A percentile compares a stretch with the other conserved stretches of the same genome.
Evolutionary conservation across 64 coral and sea anemone species (phyloP).

Genomic region (Dendronephthya gigantea): DNA sequence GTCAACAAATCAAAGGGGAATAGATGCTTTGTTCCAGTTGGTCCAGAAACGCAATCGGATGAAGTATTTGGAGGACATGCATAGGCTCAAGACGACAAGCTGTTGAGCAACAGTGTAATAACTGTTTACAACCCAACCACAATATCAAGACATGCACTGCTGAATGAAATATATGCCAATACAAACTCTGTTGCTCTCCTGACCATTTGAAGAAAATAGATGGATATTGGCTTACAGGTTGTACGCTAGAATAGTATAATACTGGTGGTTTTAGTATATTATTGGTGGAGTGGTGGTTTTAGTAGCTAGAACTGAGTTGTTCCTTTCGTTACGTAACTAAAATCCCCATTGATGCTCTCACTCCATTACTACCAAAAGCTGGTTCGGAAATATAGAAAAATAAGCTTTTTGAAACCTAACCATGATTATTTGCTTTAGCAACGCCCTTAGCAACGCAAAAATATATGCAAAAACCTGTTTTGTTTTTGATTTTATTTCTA

Average conservation of each 20-base stretch:
- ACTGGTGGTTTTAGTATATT: background rate
- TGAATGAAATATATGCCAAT: constrained; percentile 8
- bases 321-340: constrained; percentile 28
- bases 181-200: constrained; percentile 18
- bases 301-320: constrained; percentile 34
- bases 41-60: background rate
- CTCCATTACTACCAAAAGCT: constrained; percentile 23
- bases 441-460: constrained; percentile 23
- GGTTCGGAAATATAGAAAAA: too few relatives aligned
- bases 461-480: constrained; percentile 9
- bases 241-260: too few relatives aligned
- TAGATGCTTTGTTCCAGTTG: background rate
- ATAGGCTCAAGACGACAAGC: background rate
- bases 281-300: background rate
- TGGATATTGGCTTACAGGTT: background rate
- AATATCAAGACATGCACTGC: constrained; percentile 2
- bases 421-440: constrained; percentile 28
- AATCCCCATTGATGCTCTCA: constrained; percentile 28
- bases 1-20: background rate
- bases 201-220: constrained; percentile 20
- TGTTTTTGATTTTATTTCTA: background rate
- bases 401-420: too few relatives aligned
- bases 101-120: background rate
- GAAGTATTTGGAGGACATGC: constrained; percentile 10
- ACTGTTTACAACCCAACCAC: constrained; percentile 1